Evolutionary conservation across 2,113 vertebrate genomes (phyloP), one percentile per base, ranked within the genome.

Genomic region (Grammomys surdaster): DNA sequence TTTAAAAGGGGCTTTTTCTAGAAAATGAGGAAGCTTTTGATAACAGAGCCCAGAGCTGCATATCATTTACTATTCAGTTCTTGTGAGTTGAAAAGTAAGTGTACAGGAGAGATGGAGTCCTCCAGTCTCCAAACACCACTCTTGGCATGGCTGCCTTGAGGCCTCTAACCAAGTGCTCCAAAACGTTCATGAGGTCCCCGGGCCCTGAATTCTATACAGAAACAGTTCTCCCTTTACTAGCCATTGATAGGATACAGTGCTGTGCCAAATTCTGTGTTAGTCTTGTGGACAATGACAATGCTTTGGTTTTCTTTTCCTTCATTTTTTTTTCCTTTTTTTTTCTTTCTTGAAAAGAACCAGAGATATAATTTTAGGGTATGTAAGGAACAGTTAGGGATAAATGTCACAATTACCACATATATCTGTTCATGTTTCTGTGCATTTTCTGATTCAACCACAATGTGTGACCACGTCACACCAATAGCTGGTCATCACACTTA

Each of bases 61-160:
- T 92, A 54, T 33, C n/a, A 3, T 89, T 65, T 91, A 43, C 24
- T 51, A 75, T 46, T 20, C 11, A 58, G 26, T 95, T 75, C 20
- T 93, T 46, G 26, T 51, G 90, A 82, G 92, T 63, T 90, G 94
- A 88, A 97, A 96, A 94, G 51, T 81, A 69, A 89, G 12, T 28
- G 13, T 26, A 3, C 48, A 56, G 7, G 5, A 82, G 9, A 10
- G 11, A 20, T 85, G 12, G 48, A 22, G 54, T 7, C 4, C 26
- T 54, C 89, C 72, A 88, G 20, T 20, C 67, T 91, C 80, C n/a
- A 58, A 26, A 92, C 8, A 12, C 36, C 0, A 6, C 48, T 88
- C 63, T 89, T 77, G 6, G 36, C 20, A 24, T 63, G 36, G 36
- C 1, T 48, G 82, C 28, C 89, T 58, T 12, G 84, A 36, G 46